Evolutionary conservation across 1,140 invertebrate genomes (phyloP).

Genomic region (Bombus superbus): DNA sequence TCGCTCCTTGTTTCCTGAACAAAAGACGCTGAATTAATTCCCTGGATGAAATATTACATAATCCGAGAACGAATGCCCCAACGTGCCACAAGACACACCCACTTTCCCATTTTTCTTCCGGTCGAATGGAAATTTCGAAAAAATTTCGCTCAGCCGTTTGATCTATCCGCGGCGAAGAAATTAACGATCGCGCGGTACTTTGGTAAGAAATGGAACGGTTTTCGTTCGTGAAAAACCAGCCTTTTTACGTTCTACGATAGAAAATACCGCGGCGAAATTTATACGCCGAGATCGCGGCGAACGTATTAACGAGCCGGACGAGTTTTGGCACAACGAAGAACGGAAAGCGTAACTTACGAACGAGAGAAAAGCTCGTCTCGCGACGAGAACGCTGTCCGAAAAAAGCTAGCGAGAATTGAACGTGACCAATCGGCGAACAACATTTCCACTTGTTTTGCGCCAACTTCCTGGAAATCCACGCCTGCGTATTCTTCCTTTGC

Average conservation of each 20-base stretch:
- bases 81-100: not conserved
- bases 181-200: not conserved
- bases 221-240: not conserved
- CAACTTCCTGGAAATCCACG: not conserved
- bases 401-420: constrained; percentile 2
- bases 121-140: not conserved
- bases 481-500: not conserved
- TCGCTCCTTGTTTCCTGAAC: not conserved
- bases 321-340: constrained; percentile 30
- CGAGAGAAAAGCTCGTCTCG: constrained; percentile 6
- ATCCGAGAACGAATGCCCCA: not conserved
- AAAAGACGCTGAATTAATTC: not conserved
- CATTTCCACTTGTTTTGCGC: constrained; percentile 30
- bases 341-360: constrained; percentile 25
- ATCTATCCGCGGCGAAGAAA: not conserved
- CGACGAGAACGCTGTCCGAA: not conserved
- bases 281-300: not conserved
- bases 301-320: constrained; percentile 35
- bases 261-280: constrained; percentile 16
- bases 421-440: not conserved
- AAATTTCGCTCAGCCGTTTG: not conserved
- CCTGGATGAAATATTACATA: constrained; percentile 2
- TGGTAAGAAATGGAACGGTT: not conserved
- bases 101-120: not conserved
- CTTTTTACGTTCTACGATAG: constrained; percentile 7